Percentiles rank a stretch among this genome's conserved stretches.
Evolutionary conservation across 1,140 invertebrate species (phyloP).

Genomic region (Sminthurides bifidus): DNA sequence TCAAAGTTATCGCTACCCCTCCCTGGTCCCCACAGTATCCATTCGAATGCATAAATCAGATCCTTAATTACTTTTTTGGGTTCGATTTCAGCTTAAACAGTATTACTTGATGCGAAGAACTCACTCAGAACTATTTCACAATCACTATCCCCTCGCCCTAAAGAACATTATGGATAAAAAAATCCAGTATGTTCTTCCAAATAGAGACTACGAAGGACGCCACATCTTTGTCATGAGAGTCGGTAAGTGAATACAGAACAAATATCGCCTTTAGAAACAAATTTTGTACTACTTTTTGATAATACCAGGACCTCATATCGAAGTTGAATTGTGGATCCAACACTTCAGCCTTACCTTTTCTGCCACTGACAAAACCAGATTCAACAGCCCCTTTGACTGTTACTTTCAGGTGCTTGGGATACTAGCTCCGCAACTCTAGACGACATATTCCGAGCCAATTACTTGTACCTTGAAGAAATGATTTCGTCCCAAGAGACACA

Average conservation of each 20-base stretch:
- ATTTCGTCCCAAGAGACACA: slow-evolving; percentile 50
- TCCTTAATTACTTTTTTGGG: not conserved
- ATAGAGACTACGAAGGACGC: slow-evolving; percentile 8
- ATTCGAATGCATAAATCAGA: not conserved
- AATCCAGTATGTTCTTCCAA: slow-evolving; percentile 10
- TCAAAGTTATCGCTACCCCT: not conserved
- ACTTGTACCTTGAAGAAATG: slow-evolving; percentile 47
- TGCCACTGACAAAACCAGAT: not conserved
- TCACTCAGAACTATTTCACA: slow-evolving; percentile 6
- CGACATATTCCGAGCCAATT: slow-evolving; percentile 47
- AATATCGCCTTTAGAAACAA: not conserved
- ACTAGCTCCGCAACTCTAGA: slow-evolving; percentile 44
- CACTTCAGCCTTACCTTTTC: not conserved
- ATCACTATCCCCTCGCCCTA: slow-evolving; percentile 9
- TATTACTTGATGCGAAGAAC: slow-evolving; percentile 19
- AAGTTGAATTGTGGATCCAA: not conserved
- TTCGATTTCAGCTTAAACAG: slow-evolving; percentile 12
- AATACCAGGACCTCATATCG: not conserved
- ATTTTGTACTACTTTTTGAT: not conserved
- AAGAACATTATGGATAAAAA: not conserved
- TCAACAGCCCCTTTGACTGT: not conserved
- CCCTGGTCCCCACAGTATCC: not conserved
- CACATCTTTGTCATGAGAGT: slow-evolving; percentile 19
- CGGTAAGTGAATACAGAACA: slow-evolving; percentile 9
- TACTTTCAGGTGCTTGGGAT: slow-evolving; percentile 49